Percentiles rank a stretch among this genome's conserved stretches.
Evolutionary conservation across 2,797 vertebrate genomes (phyloP).

Genomic region (Catostomus latipinnis): DNA sequence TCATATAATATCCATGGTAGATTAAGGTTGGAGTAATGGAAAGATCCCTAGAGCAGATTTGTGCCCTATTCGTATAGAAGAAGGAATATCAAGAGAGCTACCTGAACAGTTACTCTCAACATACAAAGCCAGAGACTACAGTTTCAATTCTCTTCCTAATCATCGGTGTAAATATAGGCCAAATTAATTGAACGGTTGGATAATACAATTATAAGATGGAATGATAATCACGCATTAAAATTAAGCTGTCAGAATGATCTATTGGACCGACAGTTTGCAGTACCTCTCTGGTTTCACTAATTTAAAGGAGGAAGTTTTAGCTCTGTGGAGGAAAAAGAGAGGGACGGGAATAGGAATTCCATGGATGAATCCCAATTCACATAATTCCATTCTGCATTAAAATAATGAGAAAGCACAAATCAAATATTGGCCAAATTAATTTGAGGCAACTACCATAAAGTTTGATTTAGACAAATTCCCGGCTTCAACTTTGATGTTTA

Average conservation of each 20-base stretch:
- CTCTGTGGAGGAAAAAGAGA: neutral
- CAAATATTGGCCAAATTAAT: neutral
- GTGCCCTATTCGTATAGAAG: conserved; percentile 3
- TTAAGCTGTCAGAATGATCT: conserved; percentile 83
- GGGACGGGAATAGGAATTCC: neutral
- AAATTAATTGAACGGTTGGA: conserved; percentile 81
- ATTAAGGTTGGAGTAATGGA: neutral
- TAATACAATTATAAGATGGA: conserved; percentile 82
- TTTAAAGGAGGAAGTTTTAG: conserved; percentile 53
- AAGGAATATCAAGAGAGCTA: neutral
- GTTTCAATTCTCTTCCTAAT: conserved; percentile 68
- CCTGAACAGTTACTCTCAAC: conserved; percentile 60
- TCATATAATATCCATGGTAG: too few species aligned
- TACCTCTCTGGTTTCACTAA: conserved; percentile 61
- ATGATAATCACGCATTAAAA: conserved; percentile 81
- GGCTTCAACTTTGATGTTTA: too few species aligned
- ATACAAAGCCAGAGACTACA: conserved; percentile 66
- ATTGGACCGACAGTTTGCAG: conserved; percentile 70
- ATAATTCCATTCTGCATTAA: neutral
- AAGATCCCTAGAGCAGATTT: conserved; percentile 24
- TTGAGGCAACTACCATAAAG: too few species aligned
- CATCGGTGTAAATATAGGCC: conserved; percentile 83
- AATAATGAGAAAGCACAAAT: neutral
- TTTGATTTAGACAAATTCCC: too few species aligned
- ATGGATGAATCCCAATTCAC: neutral